Conservation (phyloP, 2,113 vertebrate genomes). For the Nannobrachium achirus region DNA sequence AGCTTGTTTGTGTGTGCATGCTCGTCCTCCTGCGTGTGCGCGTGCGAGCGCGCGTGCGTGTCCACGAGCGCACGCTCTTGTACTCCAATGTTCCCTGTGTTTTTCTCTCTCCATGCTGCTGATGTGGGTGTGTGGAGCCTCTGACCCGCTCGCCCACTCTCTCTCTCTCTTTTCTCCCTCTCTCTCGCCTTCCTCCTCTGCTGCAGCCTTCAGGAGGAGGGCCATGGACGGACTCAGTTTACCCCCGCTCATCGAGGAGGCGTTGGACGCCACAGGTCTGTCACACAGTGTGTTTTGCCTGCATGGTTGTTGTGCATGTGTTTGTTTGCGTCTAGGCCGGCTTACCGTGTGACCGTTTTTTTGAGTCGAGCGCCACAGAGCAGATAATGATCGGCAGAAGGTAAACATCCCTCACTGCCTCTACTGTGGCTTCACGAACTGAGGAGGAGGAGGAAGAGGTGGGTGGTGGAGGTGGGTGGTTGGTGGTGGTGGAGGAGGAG, state of each 20-base stretch:
- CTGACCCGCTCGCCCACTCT: conserved; percentile 73
- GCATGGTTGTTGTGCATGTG: conserved; percentile 23
- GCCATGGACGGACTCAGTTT: conserved; percentile 79
- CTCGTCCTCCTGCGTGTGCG: too few relatives aligned
- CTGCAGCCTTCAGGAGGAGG: conserved; percentile 56
- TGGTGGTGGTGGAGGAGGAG: conserved; percentile 7
- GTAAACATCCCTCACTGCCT: conserved; percentile 22
- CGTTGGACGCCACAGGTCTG: conserved; percentile 79
- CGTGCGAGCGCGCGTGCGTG: conserved; percentile 27
- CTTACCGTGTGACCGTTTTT: neutral
- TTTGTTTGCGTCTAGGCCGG: neutral
- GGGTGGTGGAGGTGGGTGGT: neutral
- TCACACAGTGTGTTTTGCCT: conserved; percentile 49
- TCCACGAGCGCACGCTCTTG: neutral
- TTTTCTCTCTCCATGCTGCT: conserved; percentile 49
- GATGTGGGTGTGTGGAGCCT: conserved; percentile 73
- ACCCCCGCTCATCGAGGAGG: conserved; percentile 80
- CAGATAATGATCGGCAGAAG: conserved; percentile 22
- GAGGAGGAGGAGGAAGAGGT: conserved; percentile 29
- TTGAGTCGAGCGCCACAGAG: conserved; percentile 1
- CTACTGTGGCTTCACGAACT: conserved; percentile 22
- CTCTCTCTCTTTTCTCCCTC: conserved; percentile 29
- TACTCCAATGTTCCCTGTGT: neutral
- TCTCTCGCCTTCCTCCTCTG: conserved; percentile 26
- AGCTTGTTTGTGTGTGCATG: conserved; percentile 30